Evolutionary conservation across 2,113 vertebrate species (phyloP).

Genomic region (Emydocephalus ijimae): DNA sequence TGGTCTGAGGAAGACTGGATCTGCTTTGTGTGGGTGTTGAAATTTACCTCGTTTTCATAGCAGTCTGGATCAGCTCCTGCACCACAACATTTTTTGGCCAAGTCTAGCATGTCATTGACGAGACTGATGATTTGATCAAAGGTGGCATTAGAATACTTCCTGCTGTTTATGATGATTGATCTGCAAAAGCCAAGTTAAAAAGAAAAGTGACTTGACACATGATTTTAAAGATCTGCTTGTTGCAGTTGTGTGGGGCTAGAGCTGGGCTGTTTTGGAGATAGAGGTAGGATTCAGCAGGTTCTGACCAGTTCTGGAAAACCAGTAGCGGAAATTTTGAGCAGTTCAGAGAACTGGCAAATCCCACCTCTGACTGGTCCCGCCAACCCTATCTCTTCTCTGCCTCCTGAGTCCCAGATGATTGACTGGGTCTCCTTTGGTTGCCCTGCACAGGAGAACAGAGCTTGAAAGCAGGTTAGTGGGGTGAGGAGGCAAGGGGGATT

Average conservation of each 20-base stretch:
- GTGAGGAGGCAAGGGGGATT: too few relatives aligned
- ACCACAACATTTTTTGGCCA: conserved; percentile 67
- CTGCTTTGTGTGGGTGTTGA: rapidly evolving
- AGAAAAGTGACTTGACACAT: not conserved
- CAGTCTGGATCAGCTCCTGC: conserved; percentile 57
- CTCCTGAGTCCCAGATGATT: too few relatives aligned
- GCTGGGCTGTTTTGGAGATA: not conserved
- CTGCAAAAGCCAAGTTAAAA: conserved; percentile 44
- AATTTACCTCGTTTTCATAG: conserved; percentile 66
- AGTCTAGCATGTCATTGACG: conserved; percentile 57
- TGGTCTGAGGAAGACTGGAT: not conserved
- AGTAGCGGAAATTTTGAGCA: too few relatives aligned
- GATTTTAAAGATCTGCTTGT: not conserved
- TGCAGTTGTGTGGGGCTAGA: not conserved
- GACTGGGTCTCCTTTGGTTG: too few relatives aligned
- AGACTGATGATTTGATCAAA: conserved; percentile 70
- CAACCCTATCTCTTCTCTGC: too few relatives aligned
- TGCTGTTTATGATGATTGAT: conserved; percentile 66
- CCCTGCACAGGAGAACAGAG: too few relatives aligned
- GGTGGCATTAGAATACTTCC: conserved; percentile 69
- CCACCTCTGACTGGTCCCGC: too few relatives aligned
- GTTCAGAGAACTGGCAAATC: too few relatives aligned
- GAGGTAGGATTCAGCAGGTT: too few relatives aligned
- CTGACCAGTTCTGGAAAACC: too few relatives aligned
- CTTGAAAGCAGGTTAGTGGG: too few relatives aligned